phyloP scores from a whole-genome alignment of 2,113 vertebrate species.

The Fregetta grallaria region DNA sequence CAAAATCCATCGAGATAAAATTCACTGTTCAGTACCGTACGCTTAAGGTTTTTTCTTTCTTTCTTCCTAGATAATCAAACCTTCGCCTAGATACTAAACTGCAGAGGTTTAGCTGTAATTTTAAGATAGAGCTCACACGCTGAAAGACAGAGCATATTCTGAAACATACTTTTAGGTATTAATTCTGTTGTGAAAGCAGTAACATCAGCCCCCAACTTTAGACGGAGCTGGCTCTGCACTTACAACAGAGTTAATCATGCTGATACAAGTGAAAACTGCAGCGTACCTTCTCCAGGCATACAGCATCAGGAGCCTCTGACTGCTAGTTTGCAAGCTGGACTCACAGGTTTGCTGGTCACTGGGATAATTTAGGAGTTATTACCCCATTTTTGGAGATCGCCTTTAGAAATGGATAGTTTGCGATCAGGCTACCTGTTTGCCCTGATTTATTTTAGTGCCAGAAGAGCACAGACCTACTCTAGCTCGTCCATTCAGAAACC shows the following conservation, averaged over 20 bases:
- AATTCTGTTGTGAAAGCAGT: background rate
- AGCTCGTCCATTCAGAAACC: background rate
- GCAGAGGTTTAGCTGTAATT: slow-evolving; percentile 20
- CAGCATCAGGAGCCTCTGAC: background rate
- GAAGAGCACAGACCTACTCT: background rate
- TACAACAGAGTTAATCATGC: background rate
- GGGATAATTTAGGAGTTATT: background rate
- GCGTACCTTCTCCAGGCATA: background rate
- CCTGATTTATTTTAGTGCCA: background rate
- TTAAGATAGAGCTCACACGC: background rate
- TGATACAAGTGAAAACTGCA: background rate
- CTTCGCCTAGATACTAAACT: background rate
- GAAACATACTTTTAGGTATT: background rate
- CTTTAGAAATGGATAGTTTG: background rate
- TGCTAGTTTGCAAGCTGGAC: background rate
- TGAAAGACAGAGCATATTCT: background rate
- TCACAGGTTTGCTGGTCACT: background rate
- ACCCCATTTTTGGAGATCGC: background rate
- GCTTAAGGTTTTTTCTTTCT: background rate
- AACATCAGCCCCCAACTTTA: background rate
- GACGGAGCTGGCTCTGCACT: background rate
- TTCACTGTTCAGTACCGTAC: background rate
- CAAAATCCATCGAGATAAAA: slow-evolving; percentile 24
- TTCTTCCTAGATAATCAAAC: slow-evolving; percentile 19
- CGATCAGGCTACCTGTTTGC: background rate